A percentile compares a stretch with the other conserved stretches of the same genome.
Evolutionary conservation across 2,888 invertebrate genomes (phyloP).

Genomic region (Lepidochitona cinerea): DNA sequence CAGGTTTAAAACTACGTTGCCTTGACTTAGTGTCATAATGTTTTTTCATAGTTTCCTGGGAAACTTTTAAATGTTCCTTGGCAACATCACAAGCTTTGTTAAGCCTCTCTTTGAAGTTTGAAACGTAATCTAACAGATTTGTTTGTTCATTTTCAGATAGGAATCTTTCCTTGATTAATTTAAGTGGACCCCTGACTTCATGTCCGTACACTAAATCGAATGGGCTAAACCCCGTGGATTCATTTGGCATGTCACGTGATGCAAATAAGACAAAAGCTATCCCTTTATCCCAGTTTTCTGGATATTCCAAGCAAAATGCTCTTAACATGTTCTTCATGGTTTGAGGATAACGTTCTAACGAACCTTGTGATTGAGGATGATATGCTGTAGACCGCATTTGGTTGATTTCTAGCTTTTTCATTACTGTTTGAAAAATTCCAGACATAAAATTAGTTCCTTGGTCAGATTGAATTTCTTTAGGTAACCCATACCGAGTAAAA

Average conservation of each 20-base stretch:
- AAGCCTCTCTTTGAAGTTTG: constrained; percentile 6
- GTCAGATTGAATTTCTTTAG: constrained; percentile 11
- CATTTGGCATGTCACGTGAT: neutral
- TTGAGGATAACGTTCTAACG: neutral
- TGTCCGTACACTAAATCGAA: neutral
- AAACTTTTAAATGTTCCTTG: neutral
- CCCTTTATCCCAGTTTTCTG: constrained; percentile 1
- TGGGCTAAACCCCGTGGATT: neutral
- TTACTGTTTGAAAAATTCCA: constrained; percentile 12
- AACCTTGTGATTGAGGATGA: constrained; percentile 19
- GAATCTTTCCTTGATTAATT: neutral
- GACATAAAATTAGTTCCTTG: constrained; percentile 17
- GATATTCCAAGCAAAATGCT: neutral
- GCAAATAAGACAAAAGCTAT: neutral
- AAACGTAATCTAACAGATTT: neutral
- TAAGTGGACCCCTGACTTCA: neutral
- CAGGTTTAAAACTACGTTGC: constrained; percentile 19
- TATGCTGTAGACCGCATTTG: constrained; percentile 15
- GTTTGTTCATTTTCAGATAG: neutral
- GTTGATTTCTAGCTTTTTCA: constrained; percentile 9
- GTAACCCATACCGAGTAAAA: constrained; percentile 12
- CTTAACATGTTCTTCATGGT: neutral
- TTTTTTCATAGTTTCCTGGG: neutral
- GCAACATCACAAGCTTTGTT: neutral
- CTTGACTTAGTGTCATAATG: neutral